These are phyloP conservation scores for Plotosus lineatus DNA, from an alignment of 2,113 vertebrate species.

Conservation along the genomic window DNA sequence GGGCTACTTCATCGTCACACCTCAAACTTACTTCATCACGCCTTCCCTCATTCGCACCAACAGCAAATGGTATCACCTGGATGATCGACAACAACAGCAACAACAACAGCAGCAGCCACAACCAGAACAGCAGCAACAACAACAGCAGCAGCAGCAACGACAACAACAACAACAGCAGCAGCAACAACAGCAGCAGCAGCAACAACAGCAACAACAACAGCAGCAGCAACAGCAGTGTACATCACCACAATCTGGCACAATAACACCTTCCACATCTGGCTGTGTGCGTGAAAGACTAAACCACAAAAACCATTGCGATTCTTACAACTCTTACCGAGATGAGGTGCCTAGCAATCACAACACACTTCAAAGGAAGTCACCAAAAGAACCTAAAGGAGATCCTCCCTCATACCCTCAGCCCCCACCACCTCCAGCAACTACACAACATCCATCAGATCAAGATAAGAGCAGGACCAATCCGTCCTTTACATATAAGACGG, in stretches of 20 bases:
- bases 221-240: slow-evolving; percentile 82
- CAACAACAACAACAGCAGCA: slow-evolving; percentile 79
- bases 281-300: slow-evolving; percentile 87
- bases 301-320: slow-evolving; percentile 91
- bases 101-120: slow-evolving; percentile 61
- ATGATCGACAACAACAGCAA: slow-evolving; percentile 81
- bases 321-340: slow-evolving; percentile 87
- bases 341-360: slow-evolving; percentile 90
- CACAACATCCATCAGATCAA: slow-evolving; percentile 82
- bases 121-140: slow-evolving; percentile 78
- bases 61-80: slow-evolving; percentile 99
- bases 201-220: slow-evolving; percentile 84
- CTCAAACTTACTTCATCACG: slow-evolving; percentile 98
- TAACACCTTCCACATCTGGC: slow-evolving; percentile 90
- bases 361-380: slow-evolving; percentile 88
- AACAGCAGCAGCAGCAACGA: slow-evolving; percentile 80
- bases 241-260: slow-evolving; percentile 90
- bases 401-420: slow-evolving; percentile 86
- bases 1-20: slow-evolving; percentile 97
- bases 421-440: slow-evolving; percentile 78
- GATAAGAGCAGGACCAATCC: slow-evolving; percentile 93
- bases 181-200: slow-evolving; percentile 81
- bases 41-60: slow-evolving; percentile 97
- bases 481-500: slow-evolving; percentile 92
- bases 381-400: slow-evolving; percentile 86